A percentile compares a stretch with the other conserved stretches of the same genome.
Conservation (phyloP, 2,113 vertebrate species). For the Prionailurus bengalensis region DNA sequence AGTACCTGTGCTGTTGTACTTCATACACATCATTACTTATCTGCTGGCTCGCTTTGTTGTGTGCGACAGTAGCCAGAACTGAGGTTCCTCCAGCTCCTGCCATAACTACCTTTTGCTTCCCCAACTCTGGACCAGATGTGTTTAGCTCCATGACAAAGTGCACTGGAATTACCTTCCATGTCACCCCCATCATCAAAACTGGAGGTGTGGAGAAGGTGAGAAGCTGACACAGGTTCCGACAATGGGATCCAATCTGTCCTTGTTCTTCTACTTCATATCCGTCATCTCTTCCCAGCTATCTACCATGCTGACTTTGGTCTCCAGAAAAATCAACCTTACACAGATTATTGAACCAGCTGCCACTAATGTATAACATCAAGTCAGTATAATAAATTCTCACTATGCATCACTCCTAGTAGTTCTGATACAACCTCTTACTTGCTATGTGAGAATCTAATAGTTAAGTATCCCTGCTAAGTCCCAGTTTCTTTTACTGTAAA, state of each 20-base stretch:
- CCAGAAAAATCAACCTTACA: neutral
- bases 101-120: neutral
- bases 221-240: neutral
- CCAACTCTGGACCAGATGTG: neutral
- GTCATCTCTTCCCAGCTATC: neutral
- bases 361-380: neutral
- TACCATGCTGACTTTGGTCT: too few relatives aligned
- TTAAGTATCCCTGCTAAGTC: neutral
- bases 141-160: neutral
- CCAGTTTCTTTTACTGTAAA: neutral
- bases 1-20: accelerated
- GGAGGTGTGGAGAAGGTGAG: neutral
- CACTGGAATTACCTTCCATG: neutral
- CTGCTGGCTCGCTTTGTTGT: neutral
- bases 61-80: neutral
- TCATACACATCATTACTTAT: accelerated
- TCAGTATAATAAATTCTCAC: neutral
- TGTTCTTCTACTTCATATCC: neutral
- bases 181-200: neutral
- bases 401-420: too few relatives aligned
- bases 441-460: neutral
- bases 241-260: neutral
- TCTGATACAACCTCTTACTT: neutral
- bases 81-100: too few relatives aligned
- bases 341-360: neutral